Percentiles rank a stretch among this genome's conserved stretches.
Evolutionary conservation across 2,888 invertebrate genomes (phyloP).

Genomic region (Lypha dubia): DNA sequence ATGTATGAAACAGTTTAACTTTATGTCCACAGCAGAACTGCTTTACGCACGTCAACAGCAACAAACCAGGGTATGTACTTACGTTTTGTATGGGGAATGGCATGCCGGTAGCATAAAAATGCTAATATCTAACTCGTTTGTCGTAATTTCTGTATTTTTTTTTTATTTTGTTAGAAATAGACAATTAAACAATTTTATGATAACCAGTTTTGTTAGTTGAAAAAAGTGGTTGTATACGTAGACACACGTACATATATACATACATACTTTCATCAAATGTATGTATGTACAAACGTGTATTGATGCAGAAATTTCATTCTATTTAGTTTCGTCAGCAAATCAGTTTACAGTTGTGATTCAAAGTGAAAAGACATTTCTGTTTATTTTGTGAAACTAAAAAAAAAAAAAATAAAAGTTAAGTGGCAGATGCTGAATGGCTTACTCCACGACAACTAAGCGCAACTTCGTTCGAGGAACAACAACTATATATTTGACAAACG

Average conservation of each 20-base stretch:
- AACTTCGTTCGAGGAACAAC: no score
- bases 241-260: no score
- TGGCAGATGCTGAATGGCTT: slow-evolving; percentile 30
- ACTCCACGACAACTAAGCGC: not conserved
- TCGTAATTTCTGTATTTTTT: no score
- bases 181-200: not conserved
- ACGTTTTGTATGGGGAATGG: not conserved
- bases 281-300: not conserved
- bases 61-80: slow-evolving; percentile 19
- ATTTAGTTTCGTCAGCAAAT: not conserved
- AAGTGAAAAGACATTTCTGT: no score
- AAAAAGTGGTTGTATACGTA: no score
- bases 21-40: slow-evolving; percentile 21
- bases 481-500: no score
- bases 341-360: not conserved
- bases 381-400: not conserved
- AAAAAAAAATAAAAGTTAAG: not conserved
- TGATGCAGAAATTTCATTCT: not conserved
- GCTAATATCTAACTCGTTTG: not conserved
- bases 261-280: no score
- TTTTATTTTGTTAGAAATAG: no score
- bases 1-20: no score
- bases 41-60: slow-evolving; percentile 39
- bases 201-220: not conserved
- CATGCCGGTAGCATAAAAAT: no score